phyloP scores from a whole-genome alignment of 2,113 vertebrate genomes.

The Dasypus novemcinctus region DNA sequence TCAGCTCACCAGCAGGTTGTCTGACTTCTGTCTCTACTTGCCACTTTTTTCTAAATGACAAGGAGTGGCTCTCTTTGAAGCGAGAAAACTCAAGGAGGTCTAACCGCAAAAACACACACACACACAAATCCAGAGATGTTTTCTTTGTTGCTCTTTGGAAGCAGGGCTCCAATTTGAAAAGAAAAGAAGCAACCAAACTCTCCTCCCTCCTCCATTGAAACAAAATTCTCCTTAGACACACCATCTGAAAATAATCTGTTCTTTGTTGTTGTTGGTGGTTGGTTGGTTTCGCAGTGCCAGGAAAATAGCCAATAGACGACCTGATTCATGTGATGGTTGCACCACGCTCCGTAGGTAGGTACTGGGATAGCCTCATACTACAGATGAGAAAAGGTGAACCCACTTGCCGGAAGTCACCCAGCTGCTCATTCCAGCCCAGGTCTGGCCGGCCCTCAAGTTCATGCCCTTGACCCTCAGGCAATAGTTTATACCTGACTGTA shows the following conservation, averaged over 20 bases:
- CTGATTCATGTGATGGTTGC: not conserved
- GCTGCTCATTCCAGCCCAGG: not conserved
- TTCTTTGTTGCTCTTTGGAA: constrained; percentile 44
- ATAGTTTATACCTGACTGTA: not conserved
- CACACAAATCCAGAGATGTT: not conserved
- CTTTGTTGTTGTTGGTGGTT: no score
- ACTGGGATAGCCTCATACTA: no score
- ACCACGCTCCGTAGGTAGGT: accelerated
- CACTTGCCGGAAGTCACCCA: not conserved
- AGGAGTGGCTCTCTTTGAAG: constrained; percentile 40
- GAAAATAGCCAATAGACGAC: not conserved
- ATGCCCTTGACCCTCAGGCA: not conserved
- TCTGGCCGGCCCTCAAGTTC: not conserved
- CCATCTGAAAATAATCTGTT: not conserved
- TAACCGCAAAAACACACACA: constrained; percentile 14
- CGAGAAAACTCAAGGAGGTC: not conserved
- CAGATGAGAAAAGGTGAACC: not conserved
- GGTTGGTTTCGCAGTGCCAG: not conserved
- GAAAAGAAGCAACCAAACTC: not conserved
- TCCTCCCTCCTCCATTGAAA: not conserved
- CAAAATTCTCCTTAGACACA: not conserved
- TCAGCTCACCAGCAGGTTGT: not conserved
- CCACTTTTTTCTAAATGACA: not conserved
- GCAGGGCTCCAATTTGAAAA: not conserved
- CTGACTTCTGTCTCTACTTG: not conserved